A percentile compares a stretch with the other conserved stretches of the same genome.
These are phyloP conservation scores for Pseudochromis fuscus DNA, from an alignment of 2,797 vertebrate genomes.

Conservation along the genomic window DNA sequence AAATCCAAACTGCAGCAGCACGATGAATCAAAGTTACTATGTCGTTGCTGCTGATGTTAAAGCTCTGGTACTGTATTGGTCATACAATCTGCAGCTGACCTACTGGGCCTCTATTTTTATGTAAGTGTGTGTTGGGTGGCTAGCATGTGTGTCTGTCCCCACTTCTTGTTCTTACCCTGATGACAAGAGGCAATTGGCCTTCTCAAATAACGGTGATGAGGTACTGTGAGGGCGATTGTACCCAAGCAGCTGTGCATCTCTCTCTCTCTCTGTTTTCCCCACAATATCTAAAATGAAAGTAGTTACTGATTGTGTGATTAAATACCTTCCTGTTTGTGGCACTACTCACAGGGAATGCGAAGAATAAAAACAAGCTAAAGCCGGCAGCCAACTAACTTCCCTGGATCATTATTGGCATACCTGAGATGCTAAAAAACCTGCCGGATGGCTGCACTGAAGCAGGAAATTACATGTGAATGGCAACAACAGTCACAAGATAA, in stretches of 20 bases:
- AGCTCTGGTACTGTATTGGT: constrained; percentile 54
- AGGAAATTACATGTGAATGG: constrained; percentile 5
- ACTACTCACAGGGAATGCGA: constrained; percentile 48
- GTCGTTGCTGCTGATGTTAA: constrained; percentile 67
- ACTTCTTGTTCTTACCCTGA: constrained; percentile 55
- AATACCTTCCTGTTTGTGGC: constrained; percentile 65
- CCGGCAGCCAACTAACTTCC: constrained; percentile 39
- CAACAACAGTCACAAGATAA: constrained; percentile 7
- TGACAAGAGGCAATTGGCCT: constrained; percentile 75
- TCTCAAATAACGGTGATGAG: constrained; percentile 74
- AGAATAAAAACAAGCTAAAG: constrained; percentile 51
- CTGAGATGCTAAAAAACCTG: constrained; percentile 45
- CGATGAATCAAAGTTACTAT: constrained; percentile 67
- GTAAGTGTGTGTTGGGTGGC: background rate
- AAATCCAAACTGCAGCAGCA: constrained; percentile 47
- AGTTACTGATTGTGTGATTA: constrained; percentile 63
- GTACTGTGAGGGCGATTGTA: constrained; percentile 69
- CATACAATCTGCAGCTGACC: constrained; percentile 39
- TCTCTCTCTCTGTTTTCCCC: constrained; percentile 16
- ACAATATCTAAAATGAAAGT: constrained; percentile 55
- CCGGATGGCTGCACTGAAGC: constrained; percentile 15
- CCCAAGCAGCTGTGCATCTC: constrained; percentile 61
- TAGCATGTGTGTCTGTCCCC: constrained; percentile 45
- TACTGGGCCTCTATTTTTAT: constrained; percentile 57
- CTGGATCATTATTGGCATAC: constrained; percentile 48